phyloP scores from a whole-genome alignment of 2,797 vertebrate genomes.

The Dryobates pubescens region DNA sequence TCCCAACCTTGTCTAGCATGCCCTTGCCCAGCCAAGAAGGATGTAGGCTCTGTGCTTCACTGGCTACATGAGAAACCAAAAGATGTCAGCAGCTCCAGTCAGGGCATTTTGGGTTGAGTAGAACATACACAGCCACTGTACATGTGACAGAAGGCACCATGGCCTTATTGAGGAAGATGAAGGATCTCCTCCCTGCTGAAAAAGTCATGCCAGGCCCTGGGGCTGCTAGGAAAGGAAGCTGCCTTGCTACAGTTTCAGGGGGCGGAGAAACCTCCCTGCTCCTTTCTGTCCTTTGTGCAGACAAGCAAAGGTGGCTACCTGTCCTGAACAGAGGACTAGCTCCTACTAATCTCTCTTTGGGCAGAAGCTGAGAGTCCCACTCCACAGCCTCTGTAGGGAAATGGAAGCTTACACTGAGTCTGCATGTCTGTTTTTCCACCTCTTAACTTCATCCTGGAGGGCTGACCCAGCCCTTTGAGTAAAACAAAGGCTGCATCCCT shows the following conservation, averaged over 20 bases:
- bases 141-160: fast-evolving
- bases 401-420: fast-evolving
- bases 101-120: fast-evolving
- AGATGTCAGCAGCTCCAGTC: too few species aligned
- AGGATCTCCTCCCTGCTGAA: background rate
- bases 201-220: background rate
- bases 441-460: fast-evolving
- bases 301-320: fast-evolving
- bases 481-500: background rate
- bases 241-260: fast-evolving
- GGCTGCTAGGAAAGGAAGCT: background rate
- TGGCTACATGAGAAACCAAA: too few species aligned
- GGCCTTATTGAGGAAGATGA: fast-evolving
- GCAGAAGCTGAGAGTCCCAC: fast-evolving
- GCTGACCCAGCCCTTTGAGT: fast-evolving
- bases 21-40: background rate
- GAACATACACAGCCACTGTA: background rate
- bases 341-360: fast-evolving
- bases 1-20: fast-evolving
- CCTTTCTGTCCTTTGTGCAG: fast-evolving
- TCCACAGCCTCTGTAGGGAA: fast-evolving
- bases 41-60: fast-evolving
- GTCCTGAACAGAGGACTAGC: fast-evolving
- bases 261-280: fast-evolving
- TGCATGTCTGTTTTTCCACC: fast-evolving